Base-by-base conservation (phyloP, 1,140 invertebrate genomes). In the Drosophila lacteicornis region DNA sequence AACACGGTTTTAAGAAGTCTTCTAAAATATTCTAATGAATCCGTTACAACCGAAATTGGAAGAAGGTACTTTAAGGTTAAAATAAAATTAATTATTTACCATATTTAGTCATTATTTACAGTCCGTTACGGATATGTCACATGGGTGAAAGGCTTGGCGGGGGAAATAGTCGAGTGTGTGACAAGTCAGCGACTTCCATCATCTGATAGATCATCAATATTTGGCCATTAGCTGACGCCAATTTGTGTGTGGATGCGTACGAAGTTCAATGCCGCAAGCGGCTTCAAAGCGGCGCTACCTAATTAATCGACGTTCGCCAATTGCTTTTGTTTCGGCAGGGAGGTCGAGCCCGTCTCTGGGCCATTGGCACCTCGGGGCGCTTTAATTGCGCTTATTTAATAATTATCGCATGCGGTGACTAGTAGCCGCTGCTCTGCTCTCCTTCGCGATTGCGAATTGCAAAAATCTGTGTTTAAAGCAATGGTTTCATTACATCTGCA, bases 331-430 rank as follows among this genome's bases (percentile, higher is more conserved):
- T 74, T 83, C 67, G 61, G 66, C 49, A 45, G 51, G 49, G 45
- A 69, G 70, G 59, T 62, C 63, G 71, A 36, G 57, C 27, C 42
- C 13, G 30, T 55, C 57, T 65, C 30, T 45, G 58, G 73, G 75
- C 75, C 62, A 58, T 66, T 75, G 74, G 62, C 74, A 53, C 53
- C 66, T 59, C 50, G 43, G 11, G 49, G 42, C 45, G 50, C 46
- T 63, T 65, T 83, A 88, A 87, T 88, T 62, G 76, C 73, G 84
- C 76, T 74, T 56, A 87, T 86, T 86, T 88, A 82, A 83, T 83
- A 88, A 88, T 83, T 83, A 83, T 74, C 22, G 40, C 49, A 49
- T 51, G 50, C 51, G 50, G 49, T 60, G 55, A 82, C 80, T 77
- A 58, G 43, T 73, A 63, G 61, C 66, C 57, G 27, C 25, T 38